Conservation (phyloP, 2,797 vertebrate species). For the Molothrus ater region DNA sequence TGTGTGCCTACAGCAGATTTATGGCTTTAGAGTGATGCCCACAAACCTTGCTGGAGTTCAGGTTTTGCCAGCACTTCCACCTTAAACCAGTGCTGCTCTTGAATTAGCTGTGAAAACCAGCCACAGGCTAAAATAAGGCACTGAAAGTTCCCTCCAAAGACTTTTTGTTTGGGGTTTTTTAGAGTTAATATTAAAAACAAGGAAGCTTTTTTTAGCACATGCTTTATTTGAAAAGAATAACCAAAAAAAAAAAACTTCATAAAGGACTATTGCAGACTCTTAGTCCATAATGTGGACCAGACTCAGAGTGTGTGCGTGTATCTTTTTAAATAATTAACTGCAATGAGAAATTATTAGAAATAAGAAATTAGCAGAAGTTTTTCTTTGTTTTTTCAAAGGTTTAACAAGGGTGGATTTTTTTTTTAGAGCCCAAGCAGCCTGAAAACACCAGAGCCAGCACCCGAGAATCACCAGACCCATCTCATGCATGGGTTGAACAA, state of each 20-base stretch:
- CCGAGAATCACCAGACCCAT: not conserved
- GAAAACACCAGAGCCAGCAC: not conserved
- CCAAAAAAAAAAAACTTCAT: not conserved
- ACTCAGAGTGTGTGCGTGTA: not conserved
- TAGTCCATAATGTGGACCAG: constrained; percentile 14
- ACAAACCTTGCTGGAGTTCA: not conserved
- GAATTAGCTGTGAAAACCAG: constrained; percentile 36
- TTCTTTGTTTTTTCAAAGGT: not conserved
- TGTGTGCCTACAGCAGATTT: not conserved
- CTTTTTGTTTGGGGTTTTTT: not conserved
- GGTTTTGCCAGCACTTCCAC: not conserved
- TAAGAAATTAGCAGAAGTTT: not conserved
- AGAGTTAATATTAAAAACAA: not conserved
- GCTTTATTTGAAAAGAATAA: not conserved
- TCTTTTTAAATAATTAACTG: not conserved
- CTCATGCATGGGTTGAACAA: not conserved
- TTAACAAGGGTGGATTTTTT: not conserved
- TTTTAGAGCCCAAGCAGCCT: not conserved
- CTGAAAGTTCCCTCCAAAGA: not conserved
- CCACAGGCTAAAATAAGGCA: not conserved
- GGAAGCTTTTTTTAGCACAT: not conserved
- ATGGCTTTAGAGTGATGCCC: not conserved
- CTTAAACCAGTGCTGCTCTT: not conserved
- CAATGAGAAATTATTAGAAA: not conserved
- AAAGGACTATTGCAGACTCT: not conserved